Percentiles rank a stretch among this genome's conserved stretches.
These are phyloP conservation scores for Promerops cafer DNA, from an alignment of 2,113 vertebrate genomes.

Conservation along the genomic window DNA sequence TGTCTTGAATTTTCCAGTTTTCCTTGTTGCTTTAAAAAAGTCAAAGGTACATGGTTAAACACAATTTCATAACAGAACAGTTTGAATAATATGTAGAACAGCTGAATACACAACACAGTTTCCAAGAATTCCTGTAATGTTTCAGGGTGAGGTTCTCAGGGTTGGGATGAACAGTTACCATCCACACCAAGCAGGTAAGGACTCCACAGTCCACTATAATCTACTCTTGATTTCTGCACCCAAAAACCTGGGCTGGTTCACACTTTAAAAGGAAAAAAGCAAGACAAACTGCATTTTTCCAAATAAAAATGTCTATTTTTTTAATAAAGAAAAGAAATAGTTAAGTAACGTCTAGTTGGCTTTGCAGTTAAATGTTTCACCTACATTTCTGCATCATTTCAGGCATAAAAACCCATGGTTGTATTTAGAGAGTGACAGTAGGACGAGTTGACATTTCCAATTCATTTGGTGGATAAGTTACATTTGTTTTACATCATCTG, in stretches of 20 bases:
- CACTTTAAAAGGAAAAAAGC: not conserved
- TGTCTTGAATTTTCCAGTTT: conserved; percentile 57
- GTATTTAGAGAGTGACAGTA: not conserved
- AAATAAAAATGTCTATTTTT: not conserved
- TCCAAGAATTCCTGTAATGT: not conserved
- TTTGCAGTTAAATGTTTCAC: not conserved
- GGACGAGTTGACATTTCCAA: not conserved
- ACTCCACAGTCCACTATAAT: not conserved
- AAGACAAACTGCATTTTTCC: not conserved
- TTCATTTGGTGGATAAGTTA: not conserved
- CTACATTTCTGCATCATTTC: not conserved
- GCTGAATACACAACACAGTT: conserved; percentile 47
- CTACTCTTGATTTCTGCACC: not conserved
- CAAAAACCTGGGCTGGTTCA: not conserved
- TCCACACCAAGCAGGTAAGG: not conserved
- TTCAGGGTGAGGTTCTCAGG: conserved; percentile 4
- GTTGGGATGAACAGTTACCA: not conserved
- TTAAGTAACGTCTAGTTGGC: not conserved
- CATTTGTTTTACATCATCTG: conserved; percentile 43
- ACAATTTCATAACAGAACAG: conserved; percentile 41
- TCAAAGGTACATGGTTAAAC: conserved; percentile 54
- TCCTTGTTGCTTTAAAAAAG: conserved; percentile 66
- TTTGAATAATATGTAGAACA: conserved; percentile 34
- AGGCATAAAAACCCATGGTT: conserved; percentile 2
- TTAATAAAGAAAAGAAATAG: not conserved